These are phyloP conservation scores for Acanthopagrus latus DNA, from an alignment of 2,797 vertebrate genomes.

Conservation along the genomic window DNA sequence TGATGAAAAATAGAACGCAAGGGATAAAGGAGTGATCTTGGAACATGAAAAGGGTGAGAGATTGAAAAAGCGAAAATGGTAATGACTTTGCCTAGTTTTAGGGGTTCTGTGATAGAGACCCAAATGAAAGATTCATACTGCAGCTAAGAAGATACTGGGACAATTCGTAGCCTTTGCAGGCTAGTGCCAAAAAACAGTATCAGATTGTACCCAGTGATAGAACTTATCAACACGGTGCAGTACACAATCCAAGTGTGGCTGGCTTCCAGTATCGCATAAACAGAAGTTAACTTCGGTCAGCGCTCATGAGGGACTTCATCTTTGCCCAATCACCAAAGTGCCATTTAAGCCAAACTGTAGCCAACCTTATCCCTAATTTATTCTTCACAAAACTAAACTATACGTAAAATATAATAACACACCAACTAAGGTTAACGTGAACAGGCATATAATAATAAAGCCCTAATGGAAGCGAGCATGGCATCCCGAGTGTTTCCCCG, in stretches of 20 bases:
- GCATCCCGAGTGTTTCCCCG: constrained; percentile 36
- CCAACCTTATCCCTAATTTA: constrained; percentile 4
- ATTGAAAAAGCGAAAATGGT: constrained; percentile 63
- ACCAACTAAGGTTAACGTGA: constrained; percentile 31
- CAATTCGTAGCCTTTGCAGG: constrained; percentile 44
- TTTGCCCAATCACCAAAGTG: constrained; percentile 30
- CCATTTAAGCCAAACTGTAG: constrained; percentile 17
- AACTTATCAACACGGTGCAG: constrained; percentile 56
- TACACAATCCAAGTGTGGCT: constrained; percentile 42
- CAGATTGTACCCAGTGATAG: constrained; percentile 35
- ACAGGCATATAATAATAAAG: constrained; percentile 44
- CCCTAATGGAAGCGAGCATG: constrained; percentile 33
- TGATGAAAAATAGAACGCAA: constrained; percentile 76
- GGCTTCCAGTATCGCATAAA: constrained; percentile 34
- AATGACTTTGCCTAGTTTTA: constrained; percentile 71
- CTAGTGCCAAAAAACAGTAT: constrained; percentile 29
- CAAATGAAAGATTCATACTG: constrained; percentile 68
- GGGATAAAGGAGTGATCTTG: constrained; percentile 65
- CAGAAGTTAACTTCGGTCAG: constrained; percentile 57
- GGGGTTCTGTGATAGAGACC: constrained; percentile 49
- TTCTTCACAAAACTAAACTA: constrained; percentile 34
- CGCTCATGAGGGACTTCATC: constrained; percentile 40
- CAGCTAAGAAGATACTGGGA: constrained; percentile 55
- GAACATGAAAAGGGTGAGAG: constrained; percentile 66
- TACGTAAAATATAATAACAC: constrained; percentile 28